A percentile compares a stretch with the other conserved stretches of the same genome.
phyloP scores from a whole-genome alignment of 1,140 invertebrate genomes.

The Formica exsecta region DNA sequence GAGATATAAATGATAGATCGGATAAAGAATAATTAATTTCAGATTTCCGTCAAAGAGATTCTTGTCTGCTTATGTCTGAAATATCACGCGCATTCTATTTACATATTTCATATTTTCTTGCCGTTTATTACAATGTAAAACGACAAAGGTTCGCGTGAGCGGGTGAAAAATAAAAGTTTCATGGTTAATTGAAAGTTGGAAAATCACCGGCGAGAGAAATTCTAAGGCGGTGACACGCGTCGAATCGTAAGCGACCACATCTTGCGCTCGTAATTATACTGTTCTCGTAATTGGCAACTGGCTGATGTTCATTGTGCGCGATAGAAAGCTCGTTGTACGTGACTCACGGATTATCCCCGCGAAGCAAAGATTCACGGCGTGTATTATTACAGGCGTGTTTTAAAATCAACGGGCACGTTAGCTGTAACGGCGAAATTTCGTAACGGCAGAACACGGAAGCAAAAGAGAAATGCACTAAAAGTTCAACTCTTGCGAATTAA shows the following conservation, averaged over 20 bases:
- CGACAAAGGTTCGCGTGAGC: neutral
- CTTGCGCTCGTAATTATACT: constrained; percentile 30
- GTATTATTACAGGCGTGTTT: neutral
- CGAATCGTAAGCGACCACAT: constrained; percentile 1
- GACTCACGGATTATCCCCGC: neutral
- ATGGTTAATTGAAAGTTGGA: constrained; percentile 40
- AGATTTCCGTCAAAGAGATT: neutral
- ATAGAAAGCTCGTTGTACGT: constrained; percentile 11
- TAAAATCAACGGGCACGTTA: neutral
- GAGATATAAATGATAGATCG: too few relatives aligned
- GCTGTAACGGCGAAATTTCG: neutral
- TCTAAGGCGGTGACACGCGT: neutral
- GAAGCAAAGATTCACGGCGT: neutral
- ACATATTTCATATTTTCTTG: neutral
- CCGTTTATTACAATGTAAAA: constrained; percentile 9
- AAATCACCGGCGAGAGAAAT: constrained; percentile 25
- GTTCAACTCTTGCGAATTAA: neutral
- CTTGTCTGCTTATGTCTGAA: neutral
- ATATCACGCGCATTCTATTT: neutral
- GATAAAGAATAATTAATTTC: neutral
- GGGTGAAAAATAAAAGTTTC: neutral
- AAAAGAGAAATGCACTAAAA: neutral
- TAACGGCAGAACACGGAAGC: neutral
- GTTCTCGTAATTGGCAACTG: neutral
- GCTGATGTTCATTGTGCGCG: constrained; percentile 11